Evolutionary conservation across 2,888 invertebrate genomes (phyloP).

Genomic region (Drosophila putrida): DNA sequence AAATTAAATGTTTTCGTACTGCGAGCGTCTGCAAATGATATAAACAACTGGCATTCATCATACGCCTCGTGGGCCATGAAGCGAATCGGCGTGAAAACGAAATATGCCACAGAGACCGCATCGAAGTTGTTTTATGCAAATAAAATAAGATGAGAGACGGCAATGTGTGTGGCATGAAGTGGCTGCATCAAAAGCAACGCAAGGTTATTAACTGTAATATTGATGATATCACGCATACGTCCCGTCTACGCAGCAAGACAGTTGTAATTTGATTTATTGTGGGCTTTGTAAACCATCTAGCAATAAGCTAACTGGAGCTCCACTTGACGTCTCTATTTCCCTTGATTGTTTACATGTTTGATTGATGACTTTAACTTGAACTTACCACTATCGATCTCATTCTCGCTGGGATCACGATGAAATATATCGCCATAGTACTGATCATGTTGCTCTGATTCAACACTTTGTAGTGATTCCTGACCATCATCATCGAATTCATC

Average conservation of each 20-base stretch:
- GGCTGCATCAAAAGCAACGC: slow-evolving; percentile 24
- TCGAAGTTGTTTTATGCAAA: slow-evolving; percentile 38
- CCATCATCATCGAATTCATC: slow-evolving; percentile 78
- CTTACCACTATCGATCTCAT: slow-evolving; percentile 84
- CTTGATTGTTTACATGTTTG: slow-evolving; percentile 14
- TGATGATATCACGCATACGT: slow-evolving; percentile 37
- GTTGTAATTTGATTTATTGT: slow-evolving; percentile 44
- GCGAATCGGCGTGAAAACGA: slow-evolving; percentile 38
- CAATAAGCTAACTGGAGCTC: slow-evolving; percentile 13
- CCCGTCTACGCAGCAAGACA: slow-evolving; percentile 10
- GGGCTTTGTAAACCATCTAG: slow-evolving; percentile 6
- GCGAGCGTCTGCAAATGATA: slow-evolving; percentile 37
- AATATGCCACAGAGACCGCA: slow-evolving; percentile 23
- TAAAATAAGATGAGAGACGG: slow-evolving; percentile 22
- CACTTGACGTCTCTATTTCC: slow-evolving; percentile 9
- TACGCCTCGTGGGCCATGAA: slow-evolving; percentile 64
- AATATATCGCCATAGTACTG: slow-evolving; percentile 87
- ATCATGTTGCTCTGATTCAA: slow-evolving; percentile 90
- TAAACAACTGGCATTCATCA: slow-evolving; percentile 63
- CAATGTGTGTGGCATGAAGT: slow-evolving; percentile 20
- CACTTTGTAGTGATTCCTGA: slow-evolving; percentile 87
- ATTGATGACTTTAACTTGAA: slow-evolving; percentile 48
- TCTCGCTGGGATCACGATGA: slow-evolving; percentile 83
- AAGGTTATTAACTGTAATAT: slow-evolving; percentile 39
- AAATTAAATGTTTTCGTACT: slow-evolving; percentile 32